Base-by-base conservation (phyloP, 2,113 vertebrate species). In the Hyperopisus bebe region DNA sequence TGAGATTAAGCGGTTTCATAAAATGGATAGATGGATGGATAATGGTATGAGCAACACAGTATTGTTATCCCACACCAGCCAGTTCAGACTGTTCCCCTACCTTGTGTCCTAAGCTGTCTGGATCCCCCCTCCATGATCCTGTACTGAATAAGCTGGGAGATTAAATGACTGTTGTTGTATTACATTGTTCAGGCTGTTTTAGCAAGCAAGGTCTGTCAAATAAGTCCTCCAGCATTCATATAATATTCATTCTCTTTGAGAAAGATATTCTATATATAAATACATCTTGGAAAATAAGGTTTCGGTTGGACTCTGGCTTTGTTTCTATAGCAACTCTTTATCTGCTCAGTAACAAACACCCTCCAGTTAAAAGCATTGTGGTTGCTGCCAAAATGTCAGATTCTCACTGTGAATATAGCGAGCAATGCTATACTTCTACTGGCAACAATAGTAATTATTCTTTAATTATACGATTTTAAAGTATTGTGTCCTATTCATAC, bases 261-360 rank as follows among this genome's bases (percentile, higher is more conserved):
- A 74, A 31, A 70, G 21, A 27, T 19, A 24, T 70, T 70, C 87
- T 88, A 88, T 66, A 88, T 88, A 70, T 88, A 88, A 88, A 66
- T 58, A 31, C 58, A 66, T 47, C 24, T 88, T 58, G 87, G 87
- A 88, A 88, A 31, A 46, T 39, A 70, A 48, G 58, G 46, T 74
- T 88, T 88, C 42, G 17, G 62, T 62, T 70, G 39, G 58, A 70
- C 88, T 88, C 62, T 9, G n/a, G 88, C n/a, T 47, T 88, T 66
- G 88, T 88, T 88, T 88, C 88, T 70, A 88, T 77, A 77, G 88
- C 88, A 88, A 88, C 88, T 31, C 62, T 74, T 88, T 88, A 58
- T 88, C 39, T 48, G 88, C 62, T 88, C 44, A 17, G 42, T 17
- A 74, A 74, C 46, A 62, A 88, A 62, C 21, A 47, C 21, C 66